Conservation (phyloP, 2,797 vertebrate genomes). For the Falco concolor region DNA sequence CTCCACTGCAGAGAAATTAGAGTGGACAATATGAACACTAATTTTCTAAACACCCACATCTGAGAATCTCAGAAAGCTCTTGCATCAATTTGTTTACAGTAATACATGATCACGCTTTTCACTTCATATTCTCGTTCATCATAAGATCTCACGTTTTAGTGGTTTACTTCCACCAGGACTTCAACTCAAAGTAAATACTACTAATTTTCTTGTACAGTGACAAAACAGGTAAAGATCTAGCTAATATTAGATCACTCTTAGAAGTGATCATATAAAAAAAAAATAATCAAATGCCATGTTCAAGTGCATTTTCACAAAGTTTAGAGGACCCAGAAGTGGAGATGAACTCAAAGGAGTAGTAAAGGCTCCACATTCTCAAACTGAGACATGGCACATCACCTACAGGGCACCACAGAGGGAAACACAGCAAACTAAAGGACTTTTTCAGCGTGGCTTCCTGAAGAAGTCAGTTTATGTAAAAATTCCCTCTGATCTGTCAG, state of each 20-base stretch:
- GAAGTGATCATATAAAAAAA: background rate
- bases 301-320: background rate
- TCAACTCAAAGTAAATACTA: background rate
- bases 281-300: accelerated
- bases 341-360: background rate
- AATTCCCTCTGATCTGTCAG: background rate
- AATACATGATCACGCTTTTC: background rate
- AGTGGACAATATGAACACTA: background rate
- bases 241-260: background rate
- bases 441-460: background rate
- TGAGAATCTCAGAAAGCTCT: background rate
- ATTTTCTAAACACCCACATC: background rate
- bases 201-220: background rate
- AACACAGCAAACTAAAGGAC: background rate
- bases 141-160: background rate
- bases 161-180: background rate
- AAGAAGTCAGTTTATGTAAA: background rate
- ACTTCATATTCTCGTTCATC: background rate
- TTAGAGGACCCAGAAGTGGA: background rate
- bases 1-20: background rate
- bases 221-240: background rate
- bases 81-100: background rate
- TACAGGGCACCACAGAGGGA: background rate
- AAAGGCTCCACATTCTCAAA: background rate
- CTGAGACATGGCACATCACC: background rate